Evolutionary conservation across 2,797 vertebrate species (phyloP), one percentile per base, ranked within the genome.

Genomic region (Brotula barbata): DNA sequence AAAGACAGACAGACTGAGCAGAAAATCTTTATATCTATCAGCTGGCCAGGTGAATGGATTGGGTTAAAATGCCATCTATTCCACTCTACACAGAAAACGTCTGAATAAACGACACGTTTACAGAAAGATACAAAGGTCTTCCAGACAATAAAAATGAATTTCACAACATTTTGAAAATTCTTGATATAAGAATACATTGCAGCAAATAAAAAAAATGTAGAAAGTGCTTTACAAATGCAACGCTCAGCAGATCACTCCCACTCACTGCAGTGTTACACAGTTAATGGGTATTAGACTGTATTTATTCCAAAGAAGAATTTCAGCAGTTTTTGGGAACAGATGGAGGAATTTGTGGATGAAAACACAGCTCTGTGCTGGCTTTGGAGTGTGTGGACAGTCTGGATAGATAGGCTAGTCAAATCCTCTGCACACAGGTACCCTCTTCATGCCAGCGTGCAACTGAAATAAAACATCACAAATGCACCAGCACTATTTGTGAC

Each of bases 311-410:
- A 11, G 6, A 7, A 33, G 9, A 33, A 79, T 77, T 62, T 71
- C 34, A 45, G 46, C 14, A 5, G 15, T 13, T 39, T 39, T 60
- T 9, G 37, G 9, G 1, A 64, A 44, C 53, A 51, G 52, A 13
- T 37, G 41, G 58, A 58, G 42, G 15, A 16, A 33, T 75, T 67
- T 44, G 44, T 28, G 42, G 37, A 58, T 37, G 55, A 64, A 68
- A 71, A 79, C 55, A 66, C 48, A 71, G 41, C 48, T 54, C 28
- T 47, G 5, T 33, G 21, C 17, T 70, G 62, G 62, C 5, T 7
- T 17, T n/a, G n/a, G 62, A 52, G 71, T 66, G 37, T 50, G 58
- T 62, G 58, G 72, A 66, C 17, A 11, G 16, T 46, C 41, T 41
- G 17, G 13, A 40, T 3, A 31, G 19, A 25, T 14, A 14, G 33